phyloP scores from a whole-genome alignment of 2,888 invertebrate genomes.

The Torymus aiolomorphi region DNA sequence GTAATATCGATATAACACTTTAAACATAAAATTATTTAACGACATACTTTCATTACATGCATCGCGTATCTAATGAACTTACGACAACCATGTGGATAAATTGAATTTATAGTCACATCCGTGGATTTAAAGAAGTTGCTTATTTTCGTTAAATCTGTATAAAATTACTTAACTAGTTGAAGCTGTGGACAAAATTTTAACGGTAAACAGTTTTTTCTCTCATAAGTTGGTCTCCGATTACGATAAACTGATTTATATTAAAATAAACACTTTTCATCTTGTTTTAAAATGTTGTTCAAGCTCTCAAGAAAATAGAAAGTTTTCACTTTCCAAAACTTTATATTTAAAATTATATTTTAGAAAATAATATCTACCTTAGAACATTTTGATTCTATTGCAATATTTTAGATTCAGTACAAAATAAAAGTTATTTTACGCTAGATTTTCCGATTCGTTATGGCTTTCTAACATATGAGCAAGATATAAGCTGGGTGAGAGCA shows the following conservation, averaged over 20 bases:
- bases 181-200: background rate
- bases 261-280: conserved; percentile 11
- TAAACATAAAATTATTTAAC: no score
- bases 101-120: no score
- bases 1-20: no score
- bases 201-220: conserved; percentile 2
- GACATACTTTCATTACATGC: no score
- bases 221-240: background rate
- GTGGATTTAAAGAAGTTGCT: no score
- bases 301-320: conserved; percentile 30
- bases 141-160: background rate
- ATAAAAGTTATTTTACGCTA: no score
- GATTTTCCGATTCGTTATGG: conserved; percentile 38
- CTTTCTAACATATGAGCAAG: conserved; percentile 50
- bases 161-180: background rate
- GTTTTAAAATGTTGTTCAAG: conserved; percentile 2
- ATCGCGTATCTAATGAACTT: no score
- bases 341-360: conserved; percentile 44
- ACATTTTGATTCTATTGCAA: no score
- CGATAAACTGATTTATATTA: background rate
- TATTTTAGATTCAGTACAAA: no score
- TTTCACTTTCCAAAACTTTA: conserved; percentile 49
- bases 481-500: conserved; percentile 35
- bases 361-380: background rate
- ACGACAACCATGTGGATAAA: no score